Evolutionary conservation across 2,888 invertebrate genomes (phyloP), one percentile per base, ranked within the genome.

Genomic region (Drosophila maculinotata): DNA sequence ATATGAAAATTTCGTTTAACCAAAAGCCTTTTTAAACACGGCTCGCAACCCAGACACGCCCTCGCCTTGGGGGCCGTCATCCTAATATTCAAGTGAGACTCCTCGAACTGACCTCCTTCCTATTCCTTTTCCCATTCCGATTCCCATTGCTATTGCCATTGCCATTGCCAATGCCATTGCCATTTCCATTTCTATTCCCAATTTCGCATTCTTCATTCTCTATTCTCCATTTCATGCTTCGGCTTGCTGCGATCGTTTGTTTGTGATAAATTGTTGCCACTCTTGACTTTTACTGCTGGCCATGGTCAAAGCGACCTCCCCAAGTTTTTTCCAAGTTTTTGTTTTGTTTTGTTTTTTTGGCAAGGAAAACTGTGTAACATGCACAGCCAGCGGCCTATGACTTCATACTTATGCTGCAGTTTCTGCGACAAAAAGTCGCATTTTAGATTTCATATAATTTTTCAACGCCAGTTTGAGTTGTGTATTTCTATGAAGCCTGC

Each of bases 1-100:
- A 84, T 82, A 87, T 87, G 87, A 82, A 87, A 87, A 87, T 87
- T n/a, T 87, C 87, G 87, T 76, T 83, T 87, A 80, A 65, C 59
- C 63, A 58, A 83, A 67, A 75, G 87, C 59, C 72, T 79, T 84
- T n/a, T 77, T 68, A 67, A 72, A 60, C 71, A 41, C 51, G 47
- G 41, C 63, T 45, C 56, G 48, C 58, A 47, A 41, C 8, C 12
- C 42, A 8, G 79, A 71, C 82, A 78, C 82, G 75, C 86, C 83
- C 59, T 35, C 28, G 60, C 59, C 63, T 15, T 15, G 12, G 65
- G 76, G 12, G 39, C 35, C 59, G 51, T 53, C 72, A 65, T 70
- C 76, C 76, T 71, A 59, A 44, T 56, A 52, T 52, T 31, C 41
- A 30, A 54, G 25, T 20, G 20, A 31, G 25, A 48, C 66, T 53